These are phyloP conservation scores for Muscicapa adusta DNA, from an alignment of 2,113 vertebrate genomes.

Conservation along the genomic window DNA sequence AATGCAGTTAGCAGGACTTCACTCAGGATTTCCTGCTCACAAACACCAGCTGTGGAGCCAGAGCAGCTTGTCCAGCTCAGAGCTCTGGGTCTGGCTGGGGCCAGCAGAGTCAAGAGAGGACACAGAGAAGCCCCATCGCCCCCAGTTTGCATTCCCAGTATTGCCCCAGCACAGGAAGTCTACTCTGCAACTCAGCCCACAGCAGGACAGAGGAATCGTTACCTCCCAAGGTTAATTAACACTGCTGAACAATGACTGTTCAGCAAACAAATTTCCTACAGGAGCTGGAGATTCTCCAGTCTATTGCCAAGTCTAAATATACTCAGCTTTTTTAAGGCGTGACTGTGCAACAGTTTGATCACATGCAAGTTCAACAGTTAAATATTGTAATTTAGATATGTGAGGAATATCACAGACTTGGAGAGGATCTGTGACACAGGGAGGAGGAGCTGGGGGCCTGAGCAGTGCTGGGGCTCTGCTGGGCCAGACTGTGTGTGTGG, in stretches of 20 bases:
- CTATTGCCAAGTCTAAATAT: neutral
- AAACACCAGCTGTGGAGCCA: neutral
- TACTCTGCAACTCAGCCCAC: neutral
- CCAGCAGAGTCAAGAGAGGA: neutral
- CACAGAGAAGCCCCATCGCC: neutral
- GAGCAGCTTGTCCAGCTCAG: neutral
- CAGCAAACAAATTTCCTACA: neutral
- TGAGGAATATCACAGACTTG: neutral
- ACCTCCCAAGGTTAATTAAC: neutral
- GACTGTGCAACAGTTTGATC: neutral
- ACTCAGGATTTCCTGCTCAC: neutral
- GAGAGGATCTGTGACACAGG: neutral
- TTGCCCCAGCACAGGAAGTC: neutral
- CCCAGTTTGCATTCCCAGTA: fast-evolving
- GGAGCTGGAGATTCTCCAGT: neutral
- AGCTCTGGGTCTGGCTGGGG: neutral
- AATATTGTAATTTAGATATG: neutral
- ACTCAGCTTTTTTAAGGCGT: neutral
- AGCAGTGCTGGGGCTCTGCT: neutral
- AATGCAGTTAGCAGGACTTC: neutral
- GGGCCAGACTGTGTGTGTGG: fast-evolving
- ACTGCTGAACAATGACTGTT: neutral
- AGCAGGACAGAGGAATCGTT: neutral
- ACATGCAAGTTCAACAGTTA: neutral
- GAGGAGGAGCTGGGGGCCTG: neutral